Percentiles rank a stretch among this genome's conserved stretches.
phyloP scores from a whole-genome alignment of 2,797 vertebrate genomes.

The Triplophysa bombifrons region DNA sequence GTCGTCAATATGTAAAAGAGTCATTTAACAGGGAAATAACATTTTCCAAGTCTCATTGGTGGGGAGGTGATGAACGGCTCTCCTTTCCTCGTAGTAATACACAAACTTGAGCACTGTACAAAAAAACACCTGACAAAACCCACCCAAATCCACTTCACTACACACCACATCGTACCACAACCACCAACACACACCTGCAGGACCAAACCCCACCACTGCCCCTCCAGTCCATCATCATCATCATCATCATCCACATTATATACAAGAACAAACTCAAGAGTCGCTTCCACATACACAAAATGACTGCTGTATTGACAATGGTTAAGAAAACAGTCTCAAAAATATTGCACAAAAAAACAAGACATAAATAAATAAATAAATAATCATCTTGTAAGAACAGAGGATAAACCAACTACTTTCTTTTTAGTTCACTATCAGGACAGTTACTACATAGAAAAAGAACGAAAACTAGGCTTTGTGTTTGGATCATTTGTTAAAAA shows the following conservation, averaged over 20 bases:
- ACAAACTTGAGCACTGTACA: not conserved
- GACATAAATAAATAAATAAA: conserved; percentile 50
- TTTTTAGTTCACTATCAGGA: not conserved
- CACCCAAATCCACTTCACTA: conserved; percentile 12
- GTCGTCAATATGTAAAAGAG: no score
- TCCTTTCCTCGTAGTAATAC: not conserved
- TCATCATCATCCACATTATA: conserved; percentile 65
- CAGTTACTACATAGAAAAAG: not conserved
- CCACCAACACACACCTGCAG: conserved; percentile 13
- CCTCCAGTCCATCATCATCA: not conserved
- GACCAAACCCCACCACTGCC: not conserved
- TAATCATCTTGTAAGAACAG: conserved; percentile 60
- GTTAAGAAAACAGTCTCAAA: conserved; percentile 40
- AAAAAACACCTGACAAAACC: conserved; percentile 17
- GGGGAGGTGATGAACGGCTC: not conserved
- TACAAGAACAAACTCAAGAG: conserved; percentile 75
- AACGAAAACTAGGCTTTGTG: not conserved
- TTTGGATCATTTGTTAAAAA: conserved; percentile 8
- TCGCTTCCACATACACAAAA: conserved; percentile 60
- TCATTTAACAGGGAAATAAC: not conserved
- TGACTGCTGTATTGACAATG: not conserved
- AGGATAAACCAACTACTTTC: conserved; percentile 31
- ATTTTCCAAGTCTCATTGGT: not conserved
- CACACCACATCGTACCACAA: conserved; percentile 8
- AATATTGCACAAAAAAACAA: conserved; percentile 77